A percentile compares a stretch with the other conserved stretches of the same genome.
phyloP scores from a whole-genome alignment of 2,113 vertebrate genomes.

The Ariopsis seemanni region DNA sequence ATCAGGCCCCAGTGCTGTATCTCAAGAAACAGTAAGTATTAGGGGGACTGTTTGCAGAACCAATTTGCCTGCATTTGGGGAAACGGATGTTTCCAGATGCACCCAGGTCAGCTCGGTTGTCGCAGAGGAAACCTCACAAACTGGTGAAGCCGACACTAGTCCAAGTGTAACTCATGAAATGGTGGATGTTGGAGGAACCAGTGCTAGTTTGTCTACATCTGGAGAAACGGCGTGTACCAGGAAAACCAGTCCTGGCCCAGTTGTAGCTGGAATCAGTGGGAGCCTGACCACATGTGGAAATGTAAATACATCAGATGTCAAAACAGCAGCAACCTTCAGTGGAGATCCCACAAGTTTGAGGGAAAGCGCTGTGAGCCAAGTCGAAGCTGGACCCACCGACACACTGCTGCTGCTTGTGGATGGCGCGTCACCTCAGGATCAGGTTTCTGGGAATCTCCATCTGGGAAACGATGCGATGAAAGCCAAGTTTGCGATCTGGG shows the following conservation, averaged over 20 bases:
- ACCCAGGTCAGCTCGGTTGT: not conserved
- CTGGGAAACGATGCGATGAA: constrained; percentile 20
- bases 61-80: not conserved
- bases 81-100: not conserved
- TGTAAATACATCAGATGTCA: not conserved
- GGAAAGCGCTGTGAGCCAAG: constrained; percentile 31
- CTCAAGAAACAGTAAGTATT: not conserved
- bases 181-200: not conserved
- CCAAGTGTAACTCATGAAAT: not conserved
- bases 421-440: constrained; percentile 43
- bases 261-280: not conserved
- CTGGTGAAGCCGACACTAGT: not conserved
- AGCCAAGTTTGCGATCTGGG: not conserved
- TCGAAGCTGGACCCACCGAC: constrained; percentile 16
- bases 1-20: not conserved
- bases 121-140: not conserved
- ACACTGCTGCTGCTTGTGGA: constrained; percentile 22
- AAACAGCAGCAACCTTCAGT: not conserved
- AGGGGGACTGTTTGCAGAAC: too few relatives aligned
- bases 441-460: constrained; percentile 25
- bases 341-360: not conserved
- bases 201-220: not conserved
- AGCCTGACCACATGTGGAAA: not conserved
- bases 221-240: not conserved
- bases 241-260: not conserved